Percentiles rank a stretch among this genome's conserved stretches.
Conservation (phyloP, 2,888 invertebrate genomes). For the Odiellus spinosus region DNA sequence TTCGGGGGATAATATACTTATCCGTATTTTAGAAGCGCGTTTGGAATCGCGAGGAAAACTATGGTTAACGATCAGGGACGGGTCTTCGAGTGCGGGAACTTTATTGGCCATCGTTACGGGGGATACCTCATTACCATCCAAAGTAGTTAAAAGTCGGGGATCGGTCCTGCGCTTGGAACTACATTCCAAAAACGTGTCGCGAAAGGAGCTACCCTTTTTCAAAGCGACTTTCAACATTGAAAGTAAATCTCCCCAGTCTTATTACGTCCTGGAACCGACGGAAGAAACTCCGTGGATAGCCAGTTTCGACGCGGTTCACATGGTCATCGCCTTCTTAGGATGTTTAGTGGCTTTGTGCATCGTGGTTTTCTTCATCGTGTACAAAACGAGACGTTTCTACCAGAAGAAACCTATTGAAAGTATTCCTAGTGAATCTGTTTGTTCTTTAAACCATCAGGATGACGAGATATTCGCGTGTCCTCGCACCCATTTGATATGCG, state of each 20-base stretch:
- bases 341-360: no score
- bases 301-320: no score
- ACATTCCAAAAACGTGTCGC: neutral
- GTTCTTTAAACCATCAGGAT: slow-evolving; percentile 2
- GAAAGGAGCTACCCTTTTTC: no score
- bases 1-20: slow-evolving; percentile 8
- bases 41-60: slow-evolving; percentile 6
- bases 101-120: slow-evolving; percentile 13
- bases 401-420: neutral
- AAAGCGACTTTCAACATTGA: no score
- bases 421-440: slow-evolving; percentile 1
- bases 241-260: no score
- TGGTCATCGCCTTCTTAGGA: no score
- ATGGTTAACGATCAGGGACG: slow-evolving; percentile 15
- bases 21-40: slow-evolving; percentile 3
- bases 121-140: neutral
- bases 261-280: no score
- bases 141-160: neutral
- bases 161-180: neutral
- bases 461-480: neutral
- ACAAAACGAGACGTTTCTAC: no score
- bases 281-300: no score
- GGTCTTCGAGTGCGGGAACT: slow-evolving; percentile 9
- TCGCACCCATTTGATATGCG: slow-evolving; percentile 5
- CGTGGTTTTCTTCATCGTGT: no score